Conservation (phyloP, 2,113 vertebrate genomes). For the Felis catus region DNA sequence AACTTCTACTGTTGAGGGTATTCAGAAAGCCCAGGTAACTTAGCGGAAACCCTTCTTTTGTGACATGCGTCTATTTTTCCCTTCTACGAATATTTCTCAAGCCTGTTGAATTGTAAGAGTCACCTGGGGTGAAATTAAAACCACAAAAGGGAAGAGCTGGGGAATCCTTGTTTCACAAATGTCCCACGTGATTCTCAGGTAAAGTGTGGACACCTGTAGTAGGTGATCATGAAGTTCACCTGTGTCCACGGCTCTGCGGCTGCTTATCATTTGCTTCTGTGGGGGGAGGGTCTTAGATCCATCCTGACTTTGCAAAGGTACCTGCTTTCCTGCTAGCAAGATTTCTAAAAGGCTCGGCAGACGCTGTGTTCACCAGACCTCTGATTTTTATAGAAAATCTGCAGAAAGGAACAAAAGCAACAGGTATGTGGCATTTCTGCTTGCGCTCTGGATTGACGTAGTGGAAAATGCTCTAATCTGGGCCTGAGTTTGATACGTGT, state of each 20-base stretch:
- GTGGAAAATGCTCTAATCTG: not conserved
- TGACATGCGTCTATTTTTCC: not conserved
- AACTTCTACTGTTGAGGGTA: not conserved
- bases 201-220: not conserved
- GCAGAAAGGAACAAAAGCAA: not conserved
- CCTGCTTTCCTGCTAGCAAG: not conserved
- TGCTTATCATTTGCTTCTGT: not conserved
- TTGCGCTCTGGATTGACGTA: not conserved
- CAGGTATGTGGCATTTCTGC: not conserved
- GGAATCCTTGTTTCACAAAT: not conserved
- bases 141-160: not conserved
- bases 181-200: not conserved
- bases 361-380: not conserved
- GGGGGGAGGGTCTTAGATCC: not conserved
- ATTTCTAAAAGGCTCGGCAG: not conserved
- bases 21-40: not conserved
- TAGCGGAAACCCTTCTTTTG: not conserved
- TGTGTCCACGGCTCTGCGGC: not conserved
- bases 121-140: not conserved
- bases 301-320: not conserved
- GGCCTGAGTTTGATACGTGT: not conserved
- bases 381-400: not conserved
- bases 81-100: slow-evolving; percentile 11
- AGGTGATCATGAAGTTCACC: not conserved
- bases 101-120: not conserved